Conservation (phyloP, 2,113 vertebrate species). For the Nycticebus coucang region DNA sequence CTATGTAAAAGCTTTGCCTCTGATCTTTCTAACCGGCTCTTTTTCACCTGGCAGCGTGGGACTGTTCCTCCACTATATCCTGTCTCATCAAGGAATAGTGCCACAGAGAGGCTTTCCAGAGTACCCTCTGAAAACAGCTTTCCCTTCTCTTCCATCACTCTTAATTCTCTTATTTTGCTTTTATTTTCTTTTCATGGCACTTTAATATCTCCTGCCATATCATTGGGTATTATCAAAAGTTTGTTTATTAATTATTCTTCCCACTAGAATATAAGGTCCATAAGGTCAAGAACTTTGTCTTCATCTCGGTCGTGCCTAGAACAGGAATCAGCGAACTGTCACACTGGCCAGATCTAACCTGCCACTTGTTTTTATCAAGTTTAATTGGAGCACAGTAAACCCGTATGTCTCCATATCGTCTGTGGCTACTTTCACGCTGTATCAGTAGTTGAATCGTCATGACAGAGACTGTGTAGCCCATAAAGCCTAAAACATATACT, state of each 20-base stretch:
- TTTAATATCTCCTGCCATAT: not conserved
- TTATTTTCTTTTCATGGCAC: not conserved
- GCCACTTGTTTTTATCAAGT: not conserved
- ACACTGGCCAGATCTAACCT: not conserved
- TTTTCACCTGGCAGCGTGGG: not conserved
- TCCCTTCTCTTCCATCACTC: not conserved
- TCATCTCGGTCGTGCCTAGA: not conserved
- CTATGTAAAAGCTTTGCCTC: not conserved
- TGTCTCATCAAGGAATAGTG: not conserved
- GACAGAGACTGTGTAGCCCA: not conserved
- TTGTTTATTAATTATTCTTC: not conserved
- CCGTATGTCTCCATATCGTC: not conserved
- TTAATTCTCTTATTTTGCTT: slow-evolving; percentile 8
- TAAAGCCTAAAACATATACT: not conserved
- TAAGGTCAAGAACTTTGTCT: not conserved
- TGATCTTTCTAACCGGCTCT: not conserved
- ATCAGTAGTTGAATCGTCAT: not conserved
- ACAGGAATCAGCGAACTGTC: not conserved
- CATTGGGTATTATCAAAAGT: not conserved
- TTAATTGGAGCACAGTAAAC: not conserved
- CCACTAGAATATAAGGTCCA: not conserved
- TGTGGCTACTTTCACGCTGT: not conserved
- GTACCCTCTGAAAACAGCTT: not conserved
- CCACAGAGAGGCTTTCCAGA: not conserved
- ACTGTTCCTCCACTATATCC: not conserved